Evolutionary conservation across 2,888 invertebrate species (phyloP).

Genomic region (Drosophila melanosoma): DNA sequence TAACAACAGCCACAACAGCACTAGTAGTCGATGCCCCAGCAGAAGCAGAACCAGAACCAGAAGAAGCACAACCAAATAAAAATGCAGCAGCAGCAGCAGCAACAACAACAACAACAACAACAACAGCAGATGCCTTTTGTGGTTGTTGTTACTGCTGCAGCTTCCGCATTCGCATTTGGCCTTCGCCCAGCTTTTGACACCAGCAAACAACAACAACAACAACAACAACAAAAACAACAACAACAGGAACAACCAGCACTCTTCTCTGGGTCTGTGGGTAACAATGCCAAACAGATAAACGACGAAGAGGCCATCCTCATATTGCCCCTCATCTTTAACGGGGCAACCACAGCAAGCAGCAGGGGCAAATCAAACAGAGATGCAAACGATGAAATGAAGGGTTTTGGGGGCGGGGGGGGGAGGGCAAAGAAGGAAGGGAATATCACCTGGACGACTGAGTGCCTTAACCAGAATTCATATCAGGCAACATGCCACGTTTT

Average conservation of each 20-base stretch:
- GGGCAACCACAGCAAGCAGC: conserved; percentile 11
- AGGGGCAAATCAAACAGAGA: neutral
- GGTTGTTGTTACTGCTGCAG: conserved; percentile 43
- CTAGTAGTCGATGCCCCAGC: neutral
- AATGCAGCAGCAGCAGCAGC: conserved; percentile 12
- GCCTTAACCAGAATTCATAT: conserved; percentile 5
- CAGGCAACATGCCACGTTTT: neutral
- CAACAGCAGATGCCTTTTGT: conserved; percentile 48
- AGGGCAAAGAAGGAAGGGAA: neutral
- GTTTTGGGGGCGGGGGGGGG: neutral
- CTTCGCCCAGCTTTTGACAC: conserved; percentile 56
- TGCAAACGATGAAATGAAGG: neutral
- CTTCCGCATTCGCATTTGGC: conserved; percentile 59
- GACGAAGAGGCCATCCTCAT: conserved; percentile 14
- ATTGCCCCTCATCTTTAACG: conserved; percentile 12
- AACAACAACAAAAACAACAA: conserved; percentile 5
- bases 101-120: conserved; percentile 9
- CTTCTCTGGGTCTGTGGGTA: conserved; percentile 58
- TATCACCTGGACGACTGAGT: conserved; percentile 8
- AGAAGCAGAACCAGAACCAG: conserved; percentile 9
- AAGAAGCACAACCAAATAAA: conserved; percentile 17
- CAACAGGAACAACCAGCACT: conserved; percentile 17
- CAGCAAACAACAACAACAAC: conserved; percentile 16
- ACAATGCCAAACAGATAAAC: conserved; percentile 44
- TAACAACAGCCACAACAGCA: conserved; percentile 33